Evolutionary conservation across 2,113 vertebrate genomes (phyloP).

Genomic region (Paradisaea rubra): DNA sequence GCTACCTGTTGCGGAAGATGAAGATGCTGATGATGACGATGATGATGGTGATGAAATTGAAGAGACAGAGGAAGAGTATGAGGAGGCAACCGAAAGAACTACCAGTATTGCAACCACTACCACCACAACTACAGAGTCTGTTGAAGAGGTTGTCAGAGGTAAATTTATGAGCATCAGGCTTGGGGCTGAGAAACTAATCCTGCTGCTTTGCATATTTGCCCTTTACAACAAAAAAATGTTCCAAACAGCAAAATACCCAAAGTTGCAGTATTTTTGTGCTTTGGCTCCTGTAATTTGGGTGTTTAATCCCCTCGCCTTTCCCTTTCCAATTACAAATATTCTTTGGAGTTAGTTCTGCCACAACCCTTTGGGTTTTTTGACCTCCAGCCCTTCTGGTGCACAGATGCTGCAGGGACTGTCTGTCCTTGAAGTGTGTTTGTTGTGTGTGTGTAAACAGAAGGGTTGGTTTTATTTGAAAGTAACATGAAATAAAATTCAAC

Average conservation of each 20-base stretch:
- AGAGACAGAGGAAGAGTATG: constrained; percentile 75
- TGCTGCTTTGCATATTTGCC: background rate
- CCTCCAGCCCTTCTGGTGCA: background rate
- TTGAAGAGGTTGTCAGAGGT: constrained; percentile 97
- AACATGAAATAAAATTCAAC: background rate
- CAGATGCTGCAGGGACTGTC: background rate
- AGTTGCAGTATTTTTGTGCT: background rate
- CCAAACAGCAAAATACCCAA: constrained; percentile 55
- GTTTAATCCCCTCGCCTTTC: background rate
- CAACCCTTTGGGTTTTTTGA: background rate
- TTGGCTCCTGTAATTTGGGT: background rate
- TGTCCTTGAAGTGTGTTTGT: background rate
- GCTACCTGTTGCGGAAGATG: constrained; percentile 75
- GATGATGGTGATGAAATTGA: constrained; percentile 79
- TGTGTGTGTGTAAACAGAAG: background rate
- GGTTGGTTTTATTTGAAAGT: background rate
- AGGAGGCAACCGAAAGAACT: constrained; percentile 84
- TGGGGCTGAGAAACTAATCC: background rate
- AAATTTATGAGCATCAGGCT: constrained; percentile 27
- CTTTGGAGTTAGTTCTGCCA: background rate
- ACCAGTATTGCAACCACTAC: constrained; percentile 95
- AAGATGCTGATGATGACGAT: constrained; percentile 67
- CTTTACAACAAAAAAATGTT: constrained; percentile 52
- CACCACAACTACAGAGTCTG: constrained; percentile 93
- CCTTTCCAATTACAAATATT: background rate